Conservation (phyloP, 1,140 invertebrate species). For the Ceratosolen fusciceps region DNA sequence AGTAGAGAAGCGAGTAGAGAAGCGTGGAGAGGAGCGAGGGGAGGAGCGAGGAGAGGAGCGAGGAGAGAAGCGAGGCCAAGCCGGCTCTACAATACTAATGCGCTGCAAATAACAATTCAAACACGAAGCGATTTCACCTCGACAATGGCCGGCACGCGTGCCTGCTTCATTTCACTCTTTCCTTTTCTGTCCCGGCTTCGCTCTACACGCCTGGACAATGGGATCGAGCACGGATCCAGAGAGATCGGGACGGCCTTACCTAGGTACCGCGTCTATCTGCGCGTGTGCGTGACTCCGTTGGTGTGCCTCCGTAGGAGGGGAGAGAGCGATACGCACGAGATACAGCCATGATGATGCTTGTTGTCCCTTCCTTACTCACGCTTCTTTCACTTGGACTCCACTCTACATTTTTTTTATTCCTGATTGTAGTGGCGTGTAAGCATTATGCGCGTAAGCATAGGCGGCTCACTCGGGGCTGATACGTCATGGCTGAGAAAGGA, state of each 20-base stretch:
- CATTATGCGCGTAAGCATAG: neutral
- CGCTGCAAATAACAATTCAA: constrained; percentile 72
- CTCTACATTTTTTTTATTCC: neutral
- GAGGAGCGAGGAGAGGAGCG: too few species aligned
- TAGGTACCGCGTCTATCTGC: too few species aligned
- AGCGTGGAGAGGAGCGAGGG: too few species aligned
- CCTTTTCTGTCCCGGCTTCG: neutral
- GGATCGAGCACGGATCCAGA: too few species aligned
- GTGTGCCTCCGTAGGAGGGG: too few species aligned
- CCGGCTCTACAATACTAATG: constrained; percentile 71
- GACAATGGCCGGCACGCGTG: constrained; percentile 59
- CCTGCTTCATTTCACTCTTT: constrained; percentile 18
- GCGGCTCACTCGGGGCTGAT: neutral
- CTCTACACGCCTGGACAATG: neutral
- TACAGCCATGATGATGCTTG: neutral
- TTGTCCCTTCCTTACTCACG: neutral
- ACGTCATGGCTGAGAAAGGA: neutral
- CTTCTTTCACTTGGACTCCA: neutral
- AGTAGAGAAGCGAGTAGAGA: too few species aligned
- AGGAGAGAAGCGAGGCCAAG: constrained; percentile 58
- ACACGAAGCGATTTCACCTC: constrained; percentile 69
- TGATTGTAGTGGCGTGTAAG: neutral
- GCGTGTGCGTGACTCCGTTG: too few species aligned
- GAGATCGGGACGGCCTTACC: too few species aligned
- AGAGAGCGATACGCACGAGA: neutral